A percentile compares a stretch with the other conserved stretches of the same genome.
These are phyloP conservation scores for Cnemophilus loriae DNA, from an alignment of 2,113 vertebrate genomes.

Conservation along the genomic window DNA sequence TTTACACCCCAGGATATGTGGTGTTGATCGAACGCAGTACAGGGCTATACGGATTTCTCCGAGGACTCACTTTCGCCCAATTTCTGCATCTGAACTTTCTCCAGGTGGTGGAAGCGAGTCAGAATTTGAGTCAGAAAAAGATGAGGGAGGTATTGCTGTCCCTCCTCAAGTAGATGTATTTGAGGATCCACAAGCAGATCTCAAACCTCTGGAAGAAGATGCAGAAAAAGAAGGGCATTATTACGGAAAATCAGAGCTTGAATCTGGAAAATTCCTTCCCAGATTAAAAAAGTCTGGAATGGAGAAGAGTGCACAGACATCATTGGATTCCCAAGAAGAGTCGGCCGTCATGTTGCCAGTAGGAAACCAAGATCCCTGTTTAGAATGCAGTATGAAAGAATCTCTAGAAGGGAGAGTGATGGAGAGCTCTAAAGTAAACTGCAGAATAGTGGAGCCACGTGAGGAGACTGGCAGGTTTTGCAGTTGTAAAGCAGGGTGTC, in stretches of 20 bases:
- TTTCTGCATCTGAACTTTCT: slow-evolving; percentile 95
- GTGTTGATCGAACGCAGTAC: slow-evolving; percentile 92
- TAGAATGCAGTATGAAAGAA: slow-evolving; percentile 81
- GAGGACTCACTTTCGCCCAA: slow-evolving; percentile 97
- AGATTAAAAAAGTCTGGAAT: slow-evolving; percentile 96
- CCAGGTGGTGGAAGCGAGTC: slow-evolving; percentile 93
- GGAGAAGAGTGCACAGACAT: slow-evolving; percentile 99
- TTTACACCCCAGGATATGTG: slow-evolving; percentile 88
- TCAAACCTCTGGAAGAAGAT: slow-evolving; percentile 97
- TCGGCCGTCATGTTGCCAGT: slow-evolving; percentile 76
- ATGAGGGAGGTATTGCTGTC: slow-evolving; percentile 80
- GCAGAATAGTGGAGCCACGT: slow-evolving; percentile 79
- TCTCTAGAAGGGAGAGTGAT: slow-evolving; percentile 67
- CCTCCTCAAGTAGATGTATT: slow-evolving; percentile 84
- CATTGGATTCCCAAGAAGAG: slow-evolving; percentile 96
- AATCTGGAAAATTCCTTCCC: slow-evolving; percentile 96
- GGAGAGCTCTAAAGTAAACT: slow-evolving; percentile 74
- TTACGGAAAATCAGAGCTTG: slow-evolving; percentile 96
- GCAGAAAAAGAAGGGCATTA: slow-evolving; percentile 95
- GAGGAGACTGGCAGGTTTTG: slow-evolving; percentile 79
- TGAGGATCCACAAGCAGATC: slow-evolving; percentile 94
- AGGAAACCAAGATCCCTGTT: slow-evolving; percentile 80
- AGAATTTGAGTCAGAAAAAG: slow-evolving; percentile 95
- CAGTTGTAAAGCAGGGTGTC: slow-evolving; percentile 78
- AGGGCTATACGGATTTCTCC: slow-evolving; percentile 98